These are phyloP conservation scores for Acronicta leporina DNA, from an alignment of 2,888 invertebrate genomes.

Conservation along the genomic window DNA sequence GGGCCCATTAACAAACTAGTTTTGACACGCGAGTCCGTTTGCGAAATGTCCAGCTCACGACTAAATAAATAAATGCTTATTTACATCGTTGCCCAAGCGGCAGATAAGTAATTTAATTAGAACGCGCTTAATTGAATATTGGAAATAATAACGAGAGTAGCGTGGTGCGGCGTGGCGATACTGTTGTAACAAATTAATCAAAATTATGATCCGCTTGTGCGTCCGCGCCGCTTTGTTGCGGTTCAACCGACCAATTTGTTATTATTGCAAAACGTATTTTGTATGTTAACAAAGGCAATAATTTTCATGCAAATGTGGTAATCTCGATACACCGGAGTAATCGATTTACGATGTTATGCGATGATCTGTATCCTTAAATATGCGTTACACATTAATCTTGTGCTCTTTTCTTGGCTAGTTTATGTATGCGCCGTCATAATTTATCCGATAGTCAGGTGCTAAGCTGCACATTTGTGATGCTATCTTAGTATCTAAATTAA, in stretches of 20 bases:
- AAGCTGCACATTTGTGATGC: slow-evolving; percentile 36
- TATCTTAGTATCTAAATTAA: slow-evolving; percentile 57
- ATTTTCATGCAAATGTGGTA: slow-evolving; percentile 62
- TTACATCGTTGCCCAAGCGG: slow-evolving; percentile 77
- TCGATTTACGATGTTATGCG: slow-evolving; percentile 57
- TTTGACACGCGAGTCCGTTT: slow-evolving; percentile 83
- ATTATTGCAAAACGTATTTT: slow-evolving; percentile 60
- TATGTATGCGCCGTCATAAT: slow-evolving; percentile 30
- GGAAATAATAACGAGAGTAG: slow-evolving; percentile 69
- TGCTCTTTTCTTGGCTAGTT: slow-evolving; percentile 34
- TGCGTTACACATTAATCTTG: slow-evolving; percentile 42
- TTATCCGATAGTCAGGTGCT: slow-evolving; percentile 34
- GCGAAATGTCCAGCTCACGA: slow-evolving; percentile 81
- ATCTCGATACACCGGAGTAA: slow-evolving; percentile 53
- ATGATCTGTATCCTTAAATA: slow-evolving; percentile 46
- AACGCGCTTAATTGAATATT: slow-evolving; percentile 80
- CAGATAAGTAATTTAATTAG: slow-evolving; percentile 84
- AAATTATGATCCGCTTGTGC: slow-evolving; percentile 72
- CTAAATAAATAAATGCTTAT: slow-evolving; percentile 82
- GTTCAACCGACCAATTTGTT: slow-evolving; percentile 62
- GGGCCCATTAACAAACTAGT: slow-evolving; percentile 82
- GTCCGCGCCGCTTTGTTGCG: slow-evolving; percentile 63
- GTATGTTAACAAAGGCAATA: slow-evolving; percentile 70
- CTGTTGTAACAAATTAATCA: slow-evolving; percentile 77
- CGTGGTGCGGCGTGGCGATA: slow-evolving; percentile 51